These are phyloP conservation scores for Megaceryle torquata DNA, from an alignment of 2,113 vertebrate genomes.

Conservation along the genomic window DNA sequence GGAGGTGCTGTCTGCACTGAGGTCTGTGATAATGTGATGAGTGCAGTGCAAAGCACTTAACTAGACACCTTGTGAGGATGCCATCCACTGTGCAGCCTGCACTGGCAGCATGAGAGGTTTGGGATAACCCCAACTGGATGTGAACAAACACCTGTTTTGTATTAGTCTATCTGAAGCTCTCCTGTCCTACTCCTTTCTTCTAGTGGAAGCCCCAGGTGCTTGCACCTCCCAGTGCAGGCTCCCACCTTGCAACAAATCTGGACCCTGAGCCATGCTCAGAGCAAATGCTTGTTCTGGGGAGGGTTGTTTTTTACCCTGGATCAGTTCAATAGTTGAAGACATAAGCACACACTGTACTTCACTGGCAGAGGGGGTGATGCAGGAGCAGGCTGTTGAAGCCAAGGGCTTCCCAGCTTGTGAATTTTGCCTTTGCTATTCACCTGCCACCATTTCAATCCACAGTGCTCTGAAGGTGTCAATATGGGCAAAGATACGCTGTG, in stretches of 20 bases:
- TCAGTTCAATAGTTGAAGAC: neutral
- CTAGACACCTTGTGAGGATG: neutral
- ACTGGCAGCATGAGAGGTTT: neutral
- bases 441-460: neutral
- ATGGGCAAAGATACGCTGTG: fast-evolving
- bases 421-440: neutral
- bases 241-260: neutral
- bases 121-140: neutral
- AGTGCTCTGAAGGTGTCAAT: neutral
- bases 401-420: neutral
- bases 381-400: neutral
- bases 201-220: fast-evolving
- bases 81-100: fast-evolving
- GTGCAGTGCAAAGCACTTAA: fast-evolving
- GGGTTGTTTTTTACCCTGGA: neutral
- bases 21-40: fast-evolving
- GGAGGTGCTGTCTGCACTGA: neutral
- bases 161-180: neutral
- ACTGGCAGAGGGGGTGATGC: neutral
- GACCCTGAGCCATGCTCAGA: neutral
- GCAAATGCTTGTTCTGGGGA: neutral
- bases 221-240: neutral
- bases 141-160: neutral
- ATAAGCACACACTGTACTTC: fast-evolving
- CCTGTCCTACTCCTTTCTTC: neutral